These are phyloP conservation scores for Onthophagus sagittarius DNA, from an alignment of 2,888 invertebrate genomes.

Conservation along the genomic window DNA sequence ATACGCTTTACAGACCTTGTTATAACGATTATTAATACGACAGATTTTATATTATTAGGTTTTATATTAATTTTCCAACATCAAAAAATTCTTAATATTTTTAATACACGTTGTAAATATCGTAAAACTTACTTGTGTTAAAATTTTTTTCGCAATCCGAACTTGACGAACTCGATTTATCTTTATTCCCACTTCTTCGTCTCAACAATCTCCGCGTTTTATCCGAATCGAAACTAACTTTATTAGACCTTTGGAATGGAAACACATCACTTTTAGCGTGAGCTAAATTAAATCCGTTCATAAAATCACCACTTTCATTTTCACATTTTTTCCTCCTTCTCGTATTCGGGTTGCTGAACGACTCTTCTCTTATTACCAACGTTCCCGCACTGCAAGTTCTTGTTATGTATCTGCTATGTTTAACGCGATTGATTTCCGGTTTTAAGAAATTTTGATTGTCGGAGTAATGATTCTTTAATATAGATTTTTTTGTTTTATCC, in stretches of 20 bases:
- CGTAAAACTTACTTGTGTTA: constrained; percentile 11
- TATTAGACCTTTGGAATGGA: constrained; percentile 26
- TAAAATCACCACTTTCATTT: constrained; percentile 4
- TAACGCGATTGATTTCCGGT: constrained; percentile 29
- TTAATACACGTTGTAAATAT: too few species aligned
- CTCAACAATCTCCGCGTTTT: neutral
- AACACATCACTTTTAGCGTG: constrained; percentile 34
- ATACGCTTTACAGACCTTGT: too few species aligned
- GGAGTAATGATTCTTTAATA: constrained; percentile 30
- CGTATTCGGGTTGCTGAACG: constrained; percentile 42
- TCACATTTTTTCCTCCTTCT: constrained; percentile 36
- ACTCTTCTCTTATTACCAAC: constrained; percentile 52
- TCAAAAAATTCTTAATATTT: too few species aligned
- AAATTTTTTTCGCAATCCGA: constrained; percentile 15
- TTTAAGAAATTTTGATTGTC: constrained; percentile 24
- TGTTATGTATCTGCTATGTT: constrained; percentile 46
- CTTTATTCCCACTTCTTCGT: neutral
- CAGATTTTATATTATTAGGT: neutral
- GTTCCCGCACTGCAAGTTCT: constrained; percentile 55
- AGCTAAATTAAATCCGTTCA: constrained; percentile 22
- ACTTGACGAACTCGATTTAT: neutral
- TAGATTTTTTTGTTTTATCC: constrained; percentile 27
- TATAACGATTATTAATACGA: neutral
- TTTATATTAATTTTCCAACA: too few species aligned
- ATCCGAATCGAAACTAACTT: constrained; percentile 12